Conservation (phyloP, 2,113 vertebrate species). For the Sander vitreus region DNA sequence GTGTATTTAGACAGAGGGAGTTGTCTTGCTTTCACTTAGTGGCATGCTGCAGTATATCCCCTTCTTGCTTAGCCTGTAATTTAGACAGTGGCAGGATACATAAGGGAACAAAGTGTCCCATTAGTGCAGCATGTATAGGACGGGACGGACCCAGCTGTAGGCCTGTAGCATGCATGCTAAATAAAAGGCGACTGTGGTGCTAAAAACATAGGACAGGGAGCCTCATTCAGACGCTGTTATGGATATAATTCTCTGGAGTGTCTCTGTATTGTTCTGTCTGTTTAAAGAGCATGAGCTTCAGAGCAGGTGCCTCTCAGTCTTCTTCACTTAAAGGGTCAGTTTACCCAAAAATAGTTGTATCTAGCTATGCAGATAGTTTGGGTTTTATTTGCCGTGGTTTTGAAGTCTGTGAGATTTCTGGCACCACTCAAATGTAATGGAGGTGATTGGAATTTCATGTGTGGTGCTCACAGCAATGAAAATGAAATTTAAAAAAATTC, state of each 20-base stretch:
- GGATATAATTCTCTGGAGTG: constrained; percentile 40
- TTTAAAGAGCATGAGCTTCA: constrained; percentile 10
- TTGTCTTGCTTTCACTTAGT: constrained; percentile 54
- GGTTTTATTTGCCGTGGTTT: not conserved
- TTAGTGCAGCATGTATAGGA: constrained; percentile 63
- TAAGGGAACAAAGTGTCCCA: constrained; percentile 69
- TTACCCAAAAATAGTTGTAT: not conserved
- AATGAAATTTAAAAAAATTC: not conserved
- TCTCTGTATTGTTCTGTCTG: constrained; percentile 29
- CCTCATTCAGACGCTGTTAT: constrained; percentile 40
- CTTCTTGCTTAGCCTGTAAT: constrained; percentile 58
- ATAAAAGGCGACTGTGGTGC: constrained; percentile 62
- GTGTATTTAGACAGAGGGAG: constrained; percentile 61
- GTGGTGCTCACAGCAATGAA: not conserved
- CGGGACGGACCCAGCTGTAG: constrained; percentile 44
- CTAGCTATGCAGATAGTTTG: not conserved
- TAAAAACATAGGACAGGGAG: constrained; percentile 54
- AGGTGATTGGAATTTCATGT: not conserved
- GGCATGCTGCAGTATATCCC: constrained; percentile 8
- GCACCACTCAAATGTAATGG: not conserved
- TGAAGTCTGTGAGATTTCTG: not conserved
- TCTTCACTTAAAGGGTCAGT: not conserved
- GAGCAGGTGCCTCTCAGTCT: constrained; percentile 26
- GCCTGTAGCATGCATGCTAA: constrained; percentile 28
- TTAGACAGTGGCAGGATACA: constrained; percentile 67